These are phyloP conservation scores for Cryptocephalus primarius DNA, from an alignment of 2,888 invertebrate genomes.

Conservation along the genomic window DNA sequence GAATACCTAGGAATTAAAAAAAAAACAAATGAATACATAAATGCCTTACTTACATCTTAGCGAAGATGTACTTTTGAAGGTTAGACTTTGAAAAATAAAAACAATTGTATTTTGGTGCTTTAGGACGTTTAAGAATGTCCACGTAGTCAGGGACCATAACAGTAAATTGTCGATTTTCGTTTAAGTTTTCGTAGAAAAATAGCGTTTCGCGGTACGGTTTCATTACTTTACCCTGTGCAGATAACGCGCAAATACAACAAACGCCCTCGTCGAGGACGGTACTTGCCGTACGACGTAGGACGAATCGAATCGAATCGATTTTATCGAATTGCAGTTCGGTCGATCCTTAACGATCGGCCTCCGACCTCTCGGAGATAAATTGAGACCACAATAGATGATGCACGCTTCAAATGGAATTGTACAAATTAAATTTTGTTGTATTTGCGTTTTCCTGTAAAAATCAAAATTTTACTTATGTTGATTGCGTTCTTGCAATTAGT, in stretches of 20 bases:
- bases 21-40: neutral
- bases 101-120: constrained; percentile 17
- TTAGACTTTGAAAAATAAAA: constrained; percentile 8
- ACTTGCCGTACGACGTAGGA: too few species aligned
- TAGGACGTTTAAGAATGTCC: constrained; percentile 13
- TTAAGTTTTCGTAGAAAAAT: neutral
- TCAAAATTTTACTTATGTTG: constrained; percentile 12
- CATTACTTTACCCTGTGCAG: too few species aligned
- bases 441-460: constrained; percentile 4
- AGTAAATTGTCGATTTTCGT: constrained; percentile 2
- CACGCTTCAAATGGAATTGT: too few species aligned
- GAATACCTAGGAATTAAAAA: neutral
- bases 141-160: constrained; percentile 16
- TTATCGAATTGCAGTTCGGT: too few species aligned
- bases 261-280: too few species aligned
- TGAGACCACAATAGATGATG: too few species aligned
- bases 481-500: constrained; percentile 15
- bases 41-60: constrained; percentile 18
- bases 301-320: too few species aligned
- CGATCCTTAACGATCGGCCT: too few species aligned
- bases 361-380: too few species aligned
- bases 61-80: constrained; percentile 18
- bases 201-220: too few species aligned
- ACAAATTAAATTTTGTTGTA: neutral
- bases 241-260: too few species aligned